A percentile compares a stretch with the other conserved stretches of the same genome.
Conservation (phyloP, 2,888 invertebrate species). For the Melipona bicolor region DNA sequence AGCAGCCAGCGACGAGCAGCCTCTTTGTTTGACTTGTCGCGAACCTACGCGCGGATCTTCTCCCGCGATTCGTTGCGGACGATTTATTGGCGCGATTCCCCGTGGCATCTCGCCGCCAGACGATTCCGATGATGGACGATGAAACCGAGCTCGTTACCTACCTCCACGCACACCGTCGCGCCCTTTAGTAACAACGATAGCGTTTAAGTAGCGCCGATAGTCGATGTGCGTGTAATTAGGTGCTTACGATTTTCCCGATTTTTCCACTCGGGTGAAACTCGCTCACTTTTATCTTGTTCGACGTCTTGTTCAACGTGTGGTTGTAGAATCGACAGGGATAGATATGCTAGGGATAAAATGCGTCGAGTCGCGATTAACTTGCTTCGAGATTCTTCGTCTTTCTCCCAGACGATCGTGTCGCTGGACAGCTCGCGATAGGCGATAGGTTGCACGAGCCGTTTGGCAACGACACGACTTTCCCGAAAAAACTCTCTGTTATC, state of each 20-base stretch:
- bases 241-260: no score
- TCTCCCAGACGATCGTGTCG: background rate
- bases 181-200: conserved; percentile 1
- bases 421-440: conserved; percentile 19
- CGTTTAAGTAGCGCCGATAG: background rate
- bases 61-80: conserved; percentile 31
- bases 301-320: no score
- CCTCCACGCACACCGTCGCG: conserved; percentile 4
- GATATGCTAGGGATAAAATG: no score
- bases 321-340: no score
- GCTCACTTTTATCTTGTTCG: no score
- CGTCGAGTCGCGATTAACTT: conserved; percentile 4
- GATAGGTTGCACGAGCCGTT: conserved; percentile 17
- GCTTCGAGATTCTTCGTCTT: background rate
- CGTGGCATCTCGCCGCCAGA: conserved; percentile 16
- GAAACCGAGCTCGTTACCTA: conserved; percentile 32
- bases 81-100: conserved; percentile 47
- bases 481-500: background rate
- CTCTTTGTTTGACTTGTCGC: conserved; percentile 46
- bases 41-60: conserved; percentile 30
- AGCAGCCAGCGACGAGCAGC: conserved; percentile 27
- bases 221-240: background rate
- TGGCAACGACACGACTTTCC: no score
- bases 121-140: conserved; percentile 31
- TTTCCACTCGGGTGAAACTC: no score